phyloP scores from a whole-genome alignment of 2,888 invertebrate species.

The Heliothis peltigera region DNA sequence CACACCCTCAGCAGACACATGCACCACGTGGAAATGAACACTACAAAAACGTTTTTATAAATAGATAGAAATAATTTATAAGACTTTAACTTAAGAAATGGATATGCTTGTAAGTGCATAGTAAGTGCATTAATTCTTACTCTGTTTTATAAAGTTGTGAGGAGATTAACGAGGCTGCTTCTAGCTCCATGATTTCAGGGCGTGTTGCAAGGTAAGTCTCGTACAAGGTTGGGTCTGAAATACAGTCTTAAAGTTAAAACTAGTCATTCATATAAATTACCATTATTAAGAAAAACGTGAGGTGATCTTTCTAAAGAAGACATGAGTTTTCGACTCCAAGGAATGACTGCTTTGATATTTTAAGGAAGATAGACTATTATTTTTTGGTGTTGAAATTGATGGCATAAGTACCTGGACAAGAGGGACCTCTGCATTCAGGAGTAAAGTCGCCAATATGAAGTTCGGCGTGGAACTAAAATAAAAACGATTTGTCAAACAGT shows the following conservation, averaged over 20 bases:
- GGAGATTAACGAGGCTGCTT: constrained; percentile 90
- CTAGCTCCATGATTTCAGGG: constrained; percentile 91
- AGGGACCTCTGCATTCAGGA: constrained; percentile 53
- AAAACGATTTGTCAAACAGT: not conserved
- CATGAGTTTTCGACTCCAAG: no score
- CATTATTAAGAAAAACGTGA: no score
- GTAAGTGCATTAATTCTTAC: no score
- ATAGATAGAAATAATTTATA: no score
- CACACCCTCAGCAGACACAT: constrained; percentile 90
- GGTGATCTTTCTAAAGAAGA: no score
- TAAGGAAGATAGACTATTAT: no score
- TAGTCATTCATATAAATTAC: no score
- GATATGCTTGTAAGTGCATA: no score
- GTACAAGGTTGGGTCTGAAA: constrained; percentile 86
- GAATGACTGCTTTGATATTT: no score
- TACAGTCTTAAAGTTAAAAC: not conserved
- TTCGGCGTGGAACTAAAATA: constrained; percentile 92
- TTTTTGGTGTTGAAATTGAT: not conserved
- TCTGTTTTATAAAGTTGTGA: constrained; percentile 86
- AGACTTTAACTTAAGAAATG: no score
- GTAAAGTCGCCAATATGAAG: constrained; percentile 73
- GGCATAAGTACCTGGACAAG: constrained; percentile 65
- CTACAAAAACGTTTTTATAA: no score
- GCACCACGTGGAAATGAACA: constrained; percentile 91
- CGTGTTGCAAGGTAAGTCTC: constrained; percentile 90